Percentiles rank a stretch among this genome's conserved stretches.
These are phyloP conservation scores for Odocoileus hemionus DNA, from an alignment of 2,113 vertebrate species.

Conservation along the genomic window DNA sequence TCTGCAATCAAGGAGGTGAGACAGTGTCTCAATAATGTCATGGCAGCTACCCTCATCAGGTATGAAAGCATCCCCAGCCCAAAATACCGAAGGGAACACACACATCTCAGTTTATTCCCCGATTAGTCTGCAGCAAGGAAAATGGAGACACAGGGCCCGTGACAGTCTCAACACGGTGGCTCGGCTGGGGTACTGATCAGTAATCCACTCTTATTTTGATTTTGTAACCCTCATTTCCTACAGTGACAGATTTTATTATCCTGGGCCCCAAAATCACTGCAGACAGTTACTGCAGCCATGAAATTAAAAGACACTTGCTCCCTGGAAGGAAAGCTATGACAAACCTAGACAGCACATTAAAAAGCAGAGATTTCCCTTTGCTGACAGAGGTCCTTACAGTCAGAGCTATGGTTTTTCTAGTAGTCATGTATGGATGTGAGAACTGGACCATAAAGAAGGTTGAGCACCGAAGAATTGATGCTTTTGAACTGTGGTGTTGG, in stretches of 20 bases:
- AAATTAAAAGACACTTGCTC: not conserved
- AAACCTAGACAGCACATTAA: not conserved
- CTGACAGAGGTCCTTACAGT: not conserved
- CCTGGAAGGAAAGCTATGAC: not conserved
- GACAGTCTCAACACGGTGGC: accelerated
- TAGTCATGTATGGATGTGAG: not conserved
- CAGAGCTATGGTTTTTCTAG: not conserved
- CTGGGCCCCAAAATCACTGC: not conserved
- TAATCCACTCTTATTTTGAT: not conserved
- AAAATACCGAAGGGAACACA: not conserved
- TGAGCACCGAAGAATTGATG: not conserved
- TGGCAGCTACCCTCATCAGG: accelerated
- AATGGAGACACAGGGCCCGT: accelerated
- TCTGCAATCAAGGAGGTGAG: not conserved
- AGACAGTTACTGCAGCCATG: not conserved
- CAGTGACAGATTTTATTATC: not conserved
- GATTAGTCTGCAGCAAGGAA: accelerated
- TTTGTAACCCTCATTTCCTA: not conserved
- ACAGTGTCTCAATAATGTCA: accelerated
- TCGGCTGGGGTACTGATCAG: accelerated
- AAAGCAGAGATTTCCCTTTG: not conserved
- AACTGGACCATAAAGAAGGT: not conserved
- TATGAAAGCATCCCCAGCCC: accelerated
- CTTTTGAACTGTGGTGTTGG: not conserved
- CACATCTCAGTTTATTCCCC: not conserved